Conservation (phyloP, 1,140 invertebrate genomes). For the Ceratitis capitata region DNA sequence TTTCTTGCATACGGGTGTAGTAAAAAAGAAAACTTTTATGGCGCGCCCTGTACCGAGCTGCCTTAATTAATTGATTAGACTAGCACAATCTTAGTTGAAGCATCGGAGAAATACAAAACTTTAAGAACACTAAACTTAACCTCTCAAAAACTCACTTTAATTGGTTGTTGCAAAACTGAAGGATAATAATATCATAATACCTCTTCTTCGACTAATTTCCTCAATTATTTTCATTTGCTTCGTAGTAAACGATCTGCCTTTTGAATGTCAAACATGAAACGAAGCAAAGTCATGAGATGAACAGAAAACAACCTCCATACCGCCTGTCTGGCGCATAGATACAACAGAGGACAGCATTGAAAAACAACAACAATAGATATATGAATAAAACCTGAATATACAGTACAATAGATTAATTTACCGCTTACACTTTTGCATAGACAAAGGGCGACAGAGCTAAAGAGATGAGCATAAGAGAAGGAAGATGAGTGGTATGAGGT, state of each 20-base stretch:
- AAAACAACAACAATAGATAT: not conserved
- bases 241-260: not conserved
- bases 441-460: not conserved
- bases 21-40: no score
- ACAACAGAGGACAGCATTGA: slow-evolving; percentile 9
- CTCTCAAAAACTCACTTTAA: no score
- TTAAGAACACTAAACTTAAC: no score
- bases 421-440: slow-evolving; percentile 21
- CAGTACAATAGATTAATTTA: slow-evolving; percentile 30
- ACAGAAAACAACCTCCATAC: not conserved
- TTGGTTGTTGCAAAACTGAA: no score
- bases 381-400: not conserved
- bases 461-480: not conserved
- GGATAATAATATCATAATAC: no score
- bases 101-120: no score
- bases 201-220: no score
- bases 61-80: no score
- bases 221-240: no score
- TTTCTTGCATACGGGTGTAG: no score
- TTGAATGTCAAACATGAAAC: not conserved
- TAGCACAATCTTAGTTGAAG: no score
- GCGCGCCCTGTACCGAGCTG: no score
- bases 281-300: not conserved
- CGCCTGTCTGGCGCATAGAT: not conserved
- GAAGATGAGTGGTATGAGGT: slow-evolving; percentile 3